Evolutionary conservation across 2,797 vertebrate genomes (phyloP).

Genomic region (Epinephelus malabaricus): DNA sequence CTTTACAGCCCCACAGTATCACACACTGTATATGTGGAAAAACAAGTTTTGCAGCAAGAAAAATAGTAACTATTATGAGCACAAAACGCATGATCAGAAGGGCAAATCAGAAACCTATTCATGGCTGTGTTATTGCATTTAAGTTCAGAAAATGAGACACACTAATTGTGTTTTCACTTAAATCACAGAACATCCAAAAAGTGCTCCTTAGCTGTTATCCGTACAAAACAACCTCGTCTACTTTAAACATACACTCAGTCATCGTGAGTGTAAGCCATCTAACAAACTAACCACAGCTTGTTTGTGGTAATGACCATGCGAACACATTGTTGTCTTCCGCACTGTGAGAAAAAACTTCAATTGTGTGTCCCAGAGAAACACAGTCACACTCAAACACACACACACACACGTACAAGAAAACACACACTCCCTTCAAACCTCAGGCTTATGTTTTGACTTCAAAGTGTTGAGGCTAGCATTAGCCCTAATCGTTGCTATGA

Average conservation of each 20-base stretch:
- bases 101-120: background rate
- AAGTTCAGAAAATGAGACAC: slow-evolving; percentile 3
- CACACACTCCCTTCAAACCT: slow-evolving; percentile 43
- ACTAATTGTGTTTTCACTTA: slow-evolving; percentile 35
- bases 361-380: slow-evolving; percentile 48
- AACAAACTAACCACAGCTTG: slow-evolving; percentile 67
- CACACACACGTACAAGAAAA: slow-evolving; percentile 9
- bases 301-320: slow-evolving; percentile 66
- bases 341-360: slow-evolving; percentile 61
- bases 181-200: slow-evolving; percentile 9
- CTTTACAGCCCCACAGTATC: slow-evolving; percentile 22
- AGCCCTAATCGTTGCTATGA: slow-evolving; percentile 61
- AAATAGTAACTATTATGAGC: background rate
- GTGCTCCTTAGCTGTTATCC: background rate
- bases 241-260: slow-evolving; percentile 10
- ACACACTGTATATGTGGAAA: background rate
- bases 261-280: slow-evolving; percentile 23
- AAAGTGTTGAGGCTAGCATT: slow-evolving; percentile 69
- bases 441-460: slow-evolving; percentile 63
- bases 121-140: background rate
- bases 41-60: background rate
- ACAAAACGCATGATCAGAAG: background rate
- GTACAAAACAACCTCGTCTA: background rate
- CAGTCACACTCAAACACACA: background rate
- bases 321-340: slow-evolving; percentile 52